Evolutionary conservation across 2,797 vertebrate genomes (phyloP), one percentile per base, ranked within the genome.

Genomic region (Urosaurus nigricauda): DNA sequence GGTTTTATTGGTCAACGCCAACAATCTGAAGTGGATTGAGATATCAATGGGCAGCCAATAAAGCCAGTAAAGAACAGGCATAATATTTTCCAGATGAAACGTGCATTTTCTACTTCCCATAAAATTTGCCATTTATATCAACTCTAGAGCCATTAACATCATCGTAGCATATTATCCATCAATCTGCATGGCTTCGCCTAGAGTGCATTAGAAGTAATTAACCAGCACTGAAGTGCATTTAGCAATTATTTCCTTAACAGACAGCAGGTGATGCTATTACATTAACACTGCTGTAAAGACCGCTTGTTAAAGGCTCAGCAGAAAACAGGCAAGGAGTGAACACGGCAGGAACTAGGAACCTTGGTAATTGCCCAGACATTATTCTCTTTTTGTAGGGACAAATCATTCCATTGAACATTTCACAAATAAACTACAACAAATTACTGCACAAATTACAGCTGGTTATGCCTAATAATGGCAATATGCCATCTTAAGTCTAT

Each of bases 401-500:
- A 80, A 68, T 58, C 71, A 87, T 83, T 68, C 0, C 24, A 21
- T 35, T 13, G 43, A 85, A 26, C 58, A 19, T 9, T 35, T 90
- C 71, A 80, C 29, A 88, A 91, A 83, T 63, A 73, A 85, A 87
- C 80, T 56, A 21, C 12, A 60, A 65, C 87, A 89, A 92, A 92
- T 85, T 75, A 88, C 26, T 80, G 65, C 79, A 53, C 40, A 86
- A 12, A 14, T 91, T 24, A 88, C 75, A 80, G 6, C 29, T 14
- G 26, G 9, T 17, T 51, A 60, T 5, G 11, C 35, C 8, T 43
- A 88, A 6, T 32, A 75, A 37, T 32, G 17, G 16, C 47, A 82
- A 32, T 80, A 84, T 92, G 2, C 26, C 83, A 2, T 24, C 60
- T 68, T 75, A 40, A 87, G 32, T 12, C 53, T 90, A 70, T 78